Evolutionary conservation across 2,888 invertebrate genomes (phyloP).

Genomic region (Pomacea canaliculata): DNA sequence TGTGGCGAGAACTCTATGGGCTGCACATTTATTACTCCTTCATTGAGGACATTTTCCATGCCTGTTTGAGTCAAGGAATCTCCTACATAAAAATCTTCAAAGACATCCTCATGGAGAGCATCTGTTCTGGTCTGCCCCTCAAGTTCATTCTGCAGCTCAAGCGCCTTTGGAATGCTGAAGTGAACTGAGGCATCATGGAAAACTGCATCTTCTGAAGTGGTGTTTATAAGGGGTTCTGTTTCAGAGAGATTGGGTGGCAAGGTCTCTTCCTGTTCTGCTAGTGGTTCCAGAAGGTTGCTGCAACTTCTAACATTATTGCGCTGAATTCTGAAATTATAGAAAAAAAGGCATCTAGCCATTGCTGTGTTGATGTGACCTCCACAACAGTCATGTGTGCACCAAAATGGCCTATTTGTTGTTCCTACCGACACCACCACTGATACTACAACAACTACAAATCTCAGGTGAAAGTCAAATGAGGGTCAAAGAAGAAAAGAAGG

Average conservation of each 20-base stretch:
- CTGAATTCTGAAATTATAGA: too few species aligned
- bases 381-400: too few species aligned
- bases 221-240: conserved; percentile 4
- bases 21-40: conserved; percentile 17
- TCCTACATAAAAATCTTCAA: conserved; percentile 33
- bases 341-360: too few species aligned
- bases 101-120: background rate
- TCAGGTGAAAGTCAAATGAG: too few species aligned
- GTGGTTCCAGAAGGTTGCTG: conserved; percentile 35
- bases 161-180: conserved; percentile 8
- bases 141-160: background rate
- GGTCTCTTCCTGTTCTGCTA: conserved; percentile 40
- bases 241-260: background rate
- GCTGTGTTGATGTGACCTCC: too few species aligned
- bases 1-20: conserved; percentile 12
- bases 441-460: too few species aligned
- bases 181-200: conserved; percentile 5
- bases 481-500: too few species aligned
- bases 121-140: conserved; percentile 3
- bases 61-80: conserved; percentile 47
- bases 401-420: too few species aligned
- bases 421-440: too few species aligned
- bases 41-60: conserved; percentile 48
- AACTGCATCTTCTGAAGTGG: conserved; percentile 1
- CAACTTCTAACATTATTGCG: background rate